phyloP scores from a whole-genome alignment of 2,113 vertebrate genomes.

The Calyptommatus sinebrachiatus region DNA sequence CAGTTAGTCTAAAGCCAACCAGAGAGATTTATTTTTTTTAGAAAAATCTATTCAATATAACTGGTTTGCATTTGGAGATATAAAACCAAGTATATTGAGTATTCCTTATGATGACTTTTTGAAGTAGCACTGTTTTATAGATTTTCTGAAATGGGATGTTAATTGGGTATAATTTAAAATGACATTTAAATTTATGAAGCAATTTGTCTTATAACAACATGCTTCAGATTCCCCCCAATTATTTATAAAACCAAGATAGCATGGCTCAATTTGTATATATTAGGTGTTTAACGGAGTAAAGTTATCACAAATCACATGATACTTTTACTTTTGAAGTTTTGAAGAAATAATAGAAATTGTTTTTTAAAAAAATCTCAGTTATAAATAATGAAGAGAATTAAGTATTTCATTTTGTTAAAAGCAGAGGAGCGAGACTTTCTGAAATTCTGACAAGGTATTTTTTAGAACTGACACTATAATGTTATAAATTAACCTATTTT shows the following conservation, averaged over 20 bases:
- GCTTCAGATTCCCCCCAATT: constrained; percentile 6
- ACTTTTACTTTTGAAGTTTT: constrained; percentile 17
- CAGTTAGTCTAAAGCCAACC: neutral
- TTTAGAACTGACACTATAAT: neutral
- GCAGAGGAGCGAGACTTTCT: neutral
- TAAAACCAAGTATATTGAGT: constrained; percentile 26
- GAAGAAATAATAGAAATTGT: neutral
- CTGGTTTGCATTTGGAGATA: constrained; percentile 30
- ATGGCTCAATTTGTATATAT: neutral
- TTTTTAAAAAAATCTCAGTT: neutral
- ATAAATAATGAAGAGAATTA: neutral
- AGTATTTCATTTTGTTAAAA: neutral
- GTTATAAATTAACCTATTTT: no score
- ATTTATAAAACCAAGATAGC: constrained; percentile 13
- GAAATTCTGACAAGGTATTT: neutral
- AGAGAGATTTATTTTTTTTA: neutral
- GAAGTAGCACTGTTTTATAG: constrained; percentile 31
- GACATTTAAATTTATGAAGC: constrained; percentile 24
- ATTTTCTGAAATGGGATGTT: constrained; percentile 43
- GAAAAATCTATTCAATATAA: neutral
- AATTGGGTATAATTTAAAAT: constrained; percentile 42
- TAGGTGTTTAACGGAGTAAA: no score
- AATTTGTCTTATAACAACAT: constrained; percentile 28
- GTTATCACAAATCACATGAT: neutral
- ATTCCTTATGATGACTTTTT: constrained; percentile 1